Evolutionary conservation across 2,888 invertebrate genomes (phyloP).

Genomic region (Sesia bembeciformis): DNA sequence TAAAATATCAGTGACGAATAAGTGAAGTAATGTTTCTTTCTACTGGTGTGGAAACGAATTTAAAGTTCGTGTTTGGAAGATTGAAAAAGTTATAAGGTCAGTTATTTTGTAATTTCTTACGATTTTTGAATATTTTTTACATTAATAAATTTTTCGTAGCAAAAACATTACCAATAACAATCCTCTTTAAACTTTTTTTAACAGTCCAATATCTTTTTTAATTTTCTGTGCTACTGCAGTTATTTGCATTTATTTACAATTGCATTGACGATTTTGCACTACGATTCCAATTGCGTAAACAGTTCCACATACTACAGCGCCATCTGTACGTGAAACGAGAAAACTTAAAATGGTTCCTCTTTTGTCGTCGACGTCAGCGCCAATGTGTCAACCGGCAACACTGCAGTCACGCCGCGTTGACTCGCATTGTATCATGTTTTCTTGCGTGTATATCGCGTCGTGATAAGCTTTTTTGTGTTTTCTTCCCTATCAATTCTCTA

Average conservation of each 20-base stretch:
- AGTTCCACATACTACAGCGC: no score
- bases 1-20: neutral
- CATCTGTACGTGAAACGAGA: no score
- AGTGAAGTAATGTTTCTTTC: neutral
- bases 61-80: neutral
- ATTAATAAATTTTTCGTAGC: no score
- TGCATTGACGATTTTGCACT: no score
- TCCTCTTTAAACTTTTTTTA: no score
- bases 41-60: neutral
- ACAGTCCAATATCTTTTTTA: no score
- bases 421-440: conserved; percentile 65
- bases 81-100: neutral
- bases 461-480: conserved; percentile 60
- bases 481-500: conserved; percentile 47
- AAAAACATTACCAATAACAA: no score
- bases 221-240: no score
- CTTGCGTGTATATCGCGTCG: conserved; percentile 62
- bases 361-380: conserved; percentile 28
- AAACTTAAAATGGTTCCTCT: conserved; percentile 13
- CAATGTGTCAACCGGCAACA: conserved; percentile 62
- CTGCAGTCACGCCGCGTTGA: conserved; percentile 73
- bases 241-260: no score
- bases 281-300: no score
- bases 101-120: neutral
- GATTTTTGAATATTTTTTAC: no score